These are phyloP conservation scores for Monopis laevigella DNA, from an alignment of 2,888 invertebrate genomes.

Conservation along the genomic window DNA sequence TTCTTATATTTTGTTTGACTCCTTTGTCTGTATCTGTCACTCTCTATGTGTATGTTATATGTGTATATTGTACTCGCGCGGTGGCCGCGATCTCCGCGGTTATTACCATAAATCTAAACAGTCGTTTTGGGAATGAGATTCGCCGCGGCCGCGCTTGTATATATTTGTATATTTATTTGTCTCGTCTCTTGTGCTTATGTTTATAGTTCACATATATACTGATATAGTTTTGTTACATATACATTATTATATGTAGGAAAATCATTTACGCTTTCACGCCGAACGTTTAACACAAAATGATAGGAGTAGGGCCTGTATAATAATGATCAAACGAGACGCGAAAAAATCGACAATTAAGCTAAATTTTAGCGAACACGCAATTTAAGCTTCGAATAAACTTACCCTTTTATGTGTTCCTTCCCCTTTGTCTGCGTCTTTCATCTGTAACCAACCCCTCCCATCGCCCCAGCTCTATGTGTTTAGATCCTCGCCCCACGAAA, in stretches of 20 bases:
- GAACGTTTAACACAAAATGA: constrained; percentile 58
- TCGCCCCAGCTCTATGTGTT: constrained; percentile 65
- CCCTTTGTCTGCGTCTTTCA: constrained; percentile 86
- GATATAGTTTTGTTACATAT: constrained; percentile 48
- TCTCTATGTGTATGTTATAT: constrained; percentile 70
- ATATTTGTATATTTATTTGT: constrained; percentile 61
- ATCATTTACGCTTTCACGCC: constrained; percentile 69
- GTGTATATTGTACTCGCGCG: constrained; percentile 67
- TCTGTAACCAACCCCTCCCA: constrained; percentile 72
- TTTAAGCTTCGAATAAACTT: constrained; percentile 66
- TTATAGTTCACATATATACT: constrained; percentile 50
- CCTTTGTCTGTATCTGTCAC: constrained; percentile 67
- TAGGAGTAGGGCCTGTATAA: constrained; percentile 55
- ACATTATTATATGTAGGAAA: constrained; percentile 61
- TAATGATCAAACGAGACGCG: constrained; percentile 54
- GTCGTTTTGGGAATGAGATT: constrained; percentile 31
- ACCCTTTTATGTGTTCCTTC: constrained; percentile 71
- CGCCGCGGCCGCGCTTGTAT: constrained; percentile 56
- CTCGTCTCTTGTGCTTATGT: constrained; percentile 66
- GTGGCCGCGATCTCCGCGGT: constrained; percentile 42
- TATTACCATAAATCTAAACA: constrained; percentile 3
- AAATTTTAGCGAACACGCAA: constrained; percentile 65
- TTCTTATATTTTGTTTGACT: constrained; percentile 62
- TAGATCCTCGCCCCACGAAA: constrained; percentile 64
- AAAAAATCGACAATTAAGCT: constrained; percentile 56